Base-by-base conservation (phyloP, 1,140 invertebrate species). In the Bathynomus jamesi region DNA sequence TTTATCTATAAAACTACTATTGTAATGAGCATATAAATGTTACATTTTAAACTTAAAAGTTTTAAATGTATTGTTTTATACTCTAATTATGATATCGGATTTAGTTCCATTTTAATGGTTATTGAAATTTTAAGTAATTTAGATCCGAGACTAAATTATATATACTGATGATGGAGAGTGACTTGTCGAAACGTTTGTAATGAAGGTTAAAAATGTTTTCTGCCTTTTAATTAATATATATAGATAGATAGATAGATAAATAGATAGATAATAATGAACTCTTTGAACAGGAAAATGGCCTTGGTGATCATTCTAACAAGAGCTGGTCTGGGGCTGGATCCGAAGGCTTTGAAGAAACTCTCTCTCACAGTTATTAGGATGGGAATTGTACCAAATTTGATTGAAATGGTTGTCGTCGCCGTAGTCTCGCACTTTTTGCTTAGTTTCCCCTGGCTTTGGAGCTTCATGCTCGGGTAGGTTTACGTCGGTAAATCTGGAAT, bases 301-400 rank as follows among this genome's bases (percentile, higher is more conserved):
- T 84, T 98, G 76, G 91, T 92, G 4, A 90, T 98, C 62, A 97
- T 99, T 79, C 84, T 99, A 76, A 91, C 91, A 30, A 85, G 95
- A 83, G 96, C 95, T 73, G 96, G 96, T 5, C 84, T 99, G 77
- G 94, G 95, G 79, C 85, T 98, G 74, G 93, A 98, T 81, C 91
- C 93, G 2, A 81, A 84, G 62, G 93, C 91, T 8, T 85, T 98
- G 79, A 89, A 89, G 80, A 89, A 89, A 78, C 85, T 95, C 70
- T 90, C 71, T 28, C 66, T 63, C 67, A 69, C 78, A 13, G 74
- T 81, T 63, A 62, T 78, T 53, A 90, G 94, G 79, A 82, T 97
- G 17, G 92, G 93, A 24, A 85, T 96, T 61, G 83, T 90, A 30
- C 95, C 95, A 0, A 96, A 94, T 88, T 78, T 89, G n/a, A 85